Evolutionary conservation across 2,888 invertebrate species (phyloP).

Genomic region (Atethmia centrago): DNA sequence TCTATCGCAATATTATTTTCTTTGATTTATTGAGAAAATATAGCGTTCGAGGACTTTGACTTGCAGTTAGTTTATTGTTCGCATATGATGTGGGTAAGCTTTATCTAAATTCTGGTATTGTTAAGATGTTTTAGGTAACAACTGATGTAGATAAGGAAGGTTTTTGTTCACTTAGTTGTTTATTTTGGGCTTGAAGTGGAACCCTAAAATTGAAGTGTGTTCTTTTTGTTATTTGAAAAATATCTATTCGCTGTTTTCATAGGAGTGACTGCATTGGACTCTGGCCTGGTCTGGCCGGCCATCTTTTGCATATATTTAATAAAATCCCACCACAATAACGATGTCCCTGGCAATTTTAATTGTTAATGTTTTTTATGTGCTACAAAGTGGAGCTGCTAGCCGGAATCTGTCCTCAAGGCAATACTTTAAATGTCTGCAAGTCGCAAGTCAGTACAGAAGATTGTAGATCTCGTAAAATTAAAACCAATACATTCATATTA

Average conservation of each 20-base stretch:
- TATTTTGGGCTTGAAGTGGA: neutral
- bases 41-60: conserved; percentile 2
- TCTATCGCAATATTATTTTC: conserved; percentile 27
- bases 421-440: no score
- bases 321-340: neutral
- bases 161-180: neutral
- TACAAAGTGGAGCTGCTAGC: no score
- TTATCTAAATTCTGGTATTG: conserved; percentile 36
- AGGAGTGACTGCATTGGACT: no score
- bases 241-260: no score
- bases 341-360: neutral
- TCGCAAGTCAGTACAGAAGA: no score
- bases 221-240: neutral
- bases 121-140: conserved; percentile 22
- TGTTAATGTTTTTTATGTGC: no score
- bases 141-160: neutral
- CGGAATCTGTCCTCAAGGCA: no score
- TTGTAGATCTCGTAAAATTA: no score
- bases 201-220: no score
- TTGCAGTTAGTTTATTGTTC: conserved; percentile 27
- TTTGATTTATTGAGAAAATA: conserved; percentile 39
- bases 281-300: neutral
- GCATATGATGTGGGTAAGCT: conserved; percentile 42
- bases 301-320: neutral
- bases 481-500: no score